Base-by-base conservation (phyloP, 1,140 invertebrate species). In the Melanaphis sacchari region DNA sequence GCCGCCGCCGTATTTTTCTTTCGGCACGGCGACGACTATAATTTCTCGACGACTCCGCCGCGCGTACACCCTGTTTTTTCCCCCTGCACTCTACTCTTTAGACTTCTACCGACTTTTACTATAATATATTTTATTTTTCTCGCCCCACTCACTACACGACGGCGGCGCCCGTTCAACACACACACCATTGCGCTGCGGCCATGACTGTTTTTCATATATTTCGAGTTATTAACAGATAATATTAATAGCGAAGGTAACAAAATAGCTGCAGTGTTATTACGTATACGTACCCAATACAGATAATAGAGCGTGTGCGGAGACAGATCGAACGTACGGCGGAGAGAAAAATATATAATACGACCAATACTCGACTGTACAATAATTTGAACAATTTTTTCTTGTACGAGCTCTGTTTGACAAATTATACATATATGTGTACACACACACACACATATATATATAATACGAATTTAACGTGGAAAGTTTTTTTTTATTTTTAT, bases 1-100 rank as follows among this genome's bases (percentile, higher is more conserved):
- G 43, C 43, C 85, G 85, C 66, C 66, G 66, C 36, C 85, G 87
- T 54, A 36, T 54, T 90, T 90, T 90, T 90, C 49, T 54, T 40
- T 52, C 59, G n/a, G n/a, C 36, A 36, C 24, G 46, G n/a, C 46
- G 88, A 38, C 46, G 87, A 89, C 87, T 89, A 54, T 89, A 76
- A 76, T 76, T 76, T 21, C n/a, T 43, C 46, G 49, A n/a, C 43
- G 43, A 36, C 52, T 18, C 11, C 88, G 9, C 85, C n/a, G 85
- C 5, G 21, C 24, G 40, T 15, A 89, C 49, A 24, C 49, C 36
- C 49, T 89, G 21, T 49, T 46, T 89, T 52, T 52, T 38, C 31
- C 8, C 22, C 40, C 38, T 26, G n/a, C 36, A 11, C 49, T 40
- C 7, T 52, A 8, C 21, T 49, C n/a, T 89, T 89, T 36, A 26